Percentiles rank a stretch among this genome's conserved stretches.
These are phyloP conservation scores for Pitta sordida DNA, from an alignment of 2,113 vertebrate species.

Conservation along the genomic window DNA sequence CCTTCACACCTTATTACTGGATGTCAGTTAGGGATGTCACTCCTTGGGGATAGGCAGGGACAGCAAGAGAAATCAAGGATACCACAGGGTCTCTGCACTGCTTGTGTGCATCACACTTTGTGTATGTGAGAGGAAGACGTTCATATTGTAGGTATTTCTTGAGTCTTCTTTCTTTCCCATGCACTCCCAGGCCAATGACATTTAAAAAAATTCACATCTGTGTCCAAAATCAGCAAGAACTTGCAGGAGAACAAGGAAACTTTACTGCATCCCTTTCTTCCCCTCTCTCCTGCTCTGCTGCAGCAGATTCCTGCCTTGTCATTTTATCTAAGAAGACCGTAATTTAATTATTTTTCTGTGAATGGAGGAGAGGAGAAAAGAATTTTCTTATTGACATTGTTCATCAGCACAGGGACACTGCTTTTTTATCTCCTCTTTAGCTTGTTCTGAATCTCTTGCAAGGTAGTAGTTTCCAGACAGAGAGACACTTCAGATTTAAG, in stretches of 20 bases:
- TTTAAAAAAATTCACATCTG: background rate
- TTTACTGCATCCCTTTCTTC: background rate
- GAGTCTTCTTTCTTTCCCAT: background rate
- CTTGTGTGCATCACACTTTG: background rate
- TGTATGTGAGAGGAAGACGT: background rate
- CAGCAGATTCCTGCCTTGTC: background rate
- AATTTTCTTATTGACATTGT: background rate
- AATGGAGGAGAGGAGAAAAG: background rate
- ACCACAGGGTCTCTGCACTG: background rate
- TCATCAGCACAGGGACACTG: background rate
- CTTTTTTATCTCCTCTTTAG: background rate
- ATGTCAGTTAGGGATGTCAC: background rate
- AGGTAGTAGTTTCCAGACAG: background rate
- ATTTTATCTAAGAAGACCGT: background rate
- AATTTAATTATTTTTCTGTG: background rate
- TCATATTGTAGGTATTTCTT: background rate
- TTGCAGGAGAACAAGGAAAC: background rate
- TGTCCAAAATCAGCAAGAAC: background rate
- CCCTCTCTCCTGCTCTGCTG: background rate
- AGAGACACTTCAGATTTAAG: background rate
- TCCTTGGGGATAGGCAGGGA: background rate
- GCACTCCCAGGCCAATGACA: background rate
- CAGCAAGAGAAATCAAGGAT: background rate
- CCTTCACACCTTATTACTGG: no score
- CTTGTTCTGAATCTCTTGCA: background rate